Base-by-base conservation (phyloP, 2,888 invertebrate species). In the Invenusta paracnida region DNA sequence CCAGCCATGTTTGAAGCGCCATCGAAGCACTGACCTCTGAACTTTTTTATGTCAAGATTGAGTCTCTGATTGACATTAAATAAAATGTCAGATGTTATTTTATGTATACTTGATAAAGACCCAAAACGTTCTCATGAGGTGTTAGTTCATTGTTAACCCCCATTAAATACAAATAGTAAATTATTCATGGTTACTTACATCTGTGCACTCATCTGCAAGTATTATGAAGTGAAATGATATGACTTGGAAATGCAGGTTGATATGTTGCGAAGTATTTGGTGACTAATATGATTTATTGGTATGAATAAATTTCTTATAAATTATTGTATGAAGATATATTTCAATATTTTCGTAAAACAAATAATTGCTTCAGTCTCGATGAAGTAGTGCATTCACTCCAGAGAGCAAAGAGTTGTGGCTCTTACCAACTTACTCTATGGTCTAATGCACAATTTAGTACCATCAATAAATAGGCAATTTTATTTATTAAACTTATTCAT, bases 1-100 rank as follows among this genome's bases (percentile, higher is more conserved):
- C 81, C 81, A 23, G 28, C 28, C 81, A 79, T 79, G 81, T 79
- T 79, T 13, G 81, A 23, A 79, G 81, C 81, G 13, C 81, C 81
- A 79, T 79, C 81, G 28, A 25, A 79, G 5, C 81, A 25, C 81
- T 79, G 81, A 25, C n/a, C 81, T 79, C 81, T 79, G 81, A 5
- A 79, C 25, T 79, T 11, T 25, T 79, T 79, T 79, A 79, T 25
- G 28, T 23, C 25, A 25, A 79, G 81, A 23, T 79, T 5, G 25
- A 79, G 28, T 79, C 81, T 79, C 28, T 25, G 81, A 25, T 11
- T 23, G 81, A 79, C 28, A 28, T 79, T 28, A 2, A 25, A 11
- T 11, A 79, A 25, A 11, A n/a, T n/a, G n/a, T 23, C 11, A n/a
- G n/a, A 79, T 23, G n/a, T 11, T 79, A n/a, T 79, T 79, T 79